phyloP scores from a whole-genome alignment of 2,888 invertebrate species.

The Hyles lineata region DNA sequence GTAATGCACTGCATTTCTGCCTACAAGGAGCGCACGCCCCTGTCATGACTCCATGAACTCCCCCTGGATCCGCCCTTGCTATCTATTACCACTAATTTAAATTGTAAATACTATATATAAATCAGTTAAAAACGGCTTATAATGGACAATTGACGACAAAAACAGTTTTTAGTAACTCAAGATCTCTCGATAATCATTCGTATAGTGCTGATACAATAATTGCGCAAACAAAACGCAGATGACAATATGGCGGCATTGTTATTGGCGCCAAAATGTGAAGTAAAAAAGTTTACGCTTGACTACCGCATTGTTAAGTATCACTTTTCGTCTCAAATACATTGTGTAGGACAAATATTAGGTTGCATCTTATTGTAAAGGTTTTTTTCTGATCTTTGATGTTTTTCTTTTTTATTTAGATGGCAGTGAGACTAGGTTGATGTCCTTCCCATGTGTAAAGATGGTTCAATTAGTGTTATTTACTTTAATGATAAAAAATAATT shows the following conservation, averaged over 20 bases:
- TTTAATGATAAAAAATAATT: background rate
- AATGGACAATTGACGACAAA: conserved; percentile 7
- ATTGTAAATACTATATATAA: background rate
- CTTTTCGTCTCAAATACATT: conserved; percentile 8
- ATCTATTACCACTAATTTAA: no score
- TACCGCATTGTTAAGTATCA: conserved; percentile 5
- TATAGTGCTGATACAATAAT: conserved; percentile 25
- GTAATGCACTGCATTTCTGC: no score
- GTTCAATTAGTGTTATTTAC: background rate
- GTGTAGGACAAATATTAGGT: background rate
- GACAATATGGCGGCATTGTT: conserved; percentile 44
- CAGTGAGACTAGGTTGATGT: background rate
- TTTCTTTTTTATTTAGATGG: background rate
- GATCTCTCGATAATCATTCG: background rate
- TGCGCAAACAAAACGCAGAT: conserved; percentile 37
- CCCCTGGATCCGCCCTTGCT: no score
- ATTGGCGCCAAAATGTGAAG: conserved; percentile 46
- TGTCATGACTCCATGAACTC: no score
- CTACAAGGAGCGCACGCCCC: no score
- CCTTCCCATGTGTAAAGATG: background rate
- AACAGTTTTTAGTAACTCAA: background rate
- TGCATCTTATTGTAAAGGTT: no score
- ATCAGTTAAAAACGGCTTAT: background rate
- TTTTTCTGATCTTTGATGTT: background rate
- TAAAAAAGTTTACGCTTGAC: conserved; percentile 15